These are phyloP conservation scores for Neotoma lepida DNA, from an alignment of 2,113 vertebrate genomes.

Conservation along the genomic window DNA sequence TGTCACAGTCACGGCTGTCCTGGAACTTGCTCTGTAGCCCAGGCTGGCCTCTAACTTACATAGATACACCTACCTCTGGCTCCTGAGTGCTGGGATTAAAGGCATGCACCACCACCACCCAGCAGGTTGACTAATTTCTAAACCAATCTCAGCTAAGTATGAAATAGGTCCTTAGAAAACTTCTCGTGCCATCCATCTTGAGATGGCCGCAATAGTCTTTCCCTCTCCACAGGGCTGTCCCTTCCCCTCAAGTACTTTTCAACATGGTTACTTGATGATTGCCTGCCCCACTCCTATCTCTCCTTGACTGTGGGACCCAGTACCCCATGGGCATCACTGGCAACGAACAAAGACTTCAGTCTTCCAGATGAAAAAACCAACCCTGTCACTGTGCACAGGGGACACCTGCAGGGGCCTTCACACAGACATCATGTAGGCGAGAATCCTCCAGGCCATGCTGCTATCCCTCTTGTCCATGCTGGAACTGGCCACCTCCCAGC, in stretches of 20 bases:
- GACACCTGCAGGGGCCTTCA: rapidly evolving
- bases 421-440: no score
- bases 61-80: neutral
- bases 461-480: no score
- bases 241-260: rapidly evolving
- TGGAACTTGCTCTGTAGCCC: neutral
- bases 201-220: neutral
- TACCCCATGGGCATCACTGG: neutral
- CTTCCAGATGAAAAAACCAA: neutral
- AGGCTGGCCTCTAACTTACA: neutral
- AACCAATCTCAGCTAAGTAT: neutral
- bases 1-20: neutral
- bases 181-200: rapidly evolving
- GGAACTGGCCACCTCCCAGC: no score
- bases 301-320: neutral
- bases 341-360: no score
- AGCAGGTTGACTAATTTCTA: neutral
- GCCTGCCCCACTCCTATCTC: rapidly evolving
- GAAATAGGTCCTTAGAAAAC: neutral
- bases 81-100: neutral
- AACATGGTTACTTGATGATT: rapidly evolving
- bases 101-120: neutral
- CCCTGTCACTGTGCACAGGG: neutral
- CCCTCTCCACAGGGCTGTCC: neutral
- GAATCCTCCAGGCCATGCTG: no score